phyloP scores from a whole-genome alignment of 2,113 vertebrate species.

The Baryphthengus martii region DNA sequence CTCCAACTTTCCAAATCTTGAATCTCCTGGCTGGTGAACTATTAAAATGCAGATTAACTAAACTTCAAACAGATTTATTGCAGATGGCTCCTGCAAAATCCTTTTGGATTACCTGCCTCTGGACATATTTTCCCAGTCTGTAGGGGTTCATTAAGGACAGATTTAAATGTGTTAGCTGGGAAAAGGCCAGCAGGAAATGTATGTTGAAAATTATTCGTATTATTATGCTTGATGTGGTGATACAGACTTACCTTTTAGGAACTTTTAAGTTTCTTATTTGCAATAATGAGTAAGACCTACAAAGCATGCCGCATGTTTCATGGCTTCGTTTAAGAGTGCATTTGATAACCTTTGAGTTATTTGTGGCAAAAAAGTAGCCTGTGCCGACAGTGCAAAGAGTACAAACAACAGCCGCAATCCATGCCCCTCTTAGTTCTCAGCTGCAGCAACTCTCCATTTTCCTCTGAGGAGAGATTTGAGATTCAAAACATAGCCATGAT shows the following conservation, averaged over 20 bases:
- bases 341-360: neutral
- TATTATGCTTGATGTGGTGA: neutral
- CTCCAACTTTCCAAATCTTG: constrained; percentile 43
- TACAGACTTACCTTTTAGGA: constrained; percentile 31
- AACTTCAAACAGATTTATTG: constrained; percentile 67
- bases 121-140: constrained; percentile 67
- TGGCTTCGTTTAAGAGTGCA: neutral
- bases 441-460: constrained; percentile 11
- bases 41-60: constrained; percentile 74
- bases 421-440: neutral
- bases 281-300: neutral
- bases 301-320: neutral
- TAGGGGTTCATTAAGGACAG: constrained; percentile 72
- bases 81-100: constrained; percentile 62
- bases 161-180: constrained; percentile 64
- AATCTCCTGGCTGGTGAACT: constrained; percentile 51
- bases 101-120: constrained; percentile 65
- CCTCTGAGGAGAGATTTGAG: constrained; percentile 29
- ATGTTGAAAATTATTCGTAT: constrained; percentile 51
- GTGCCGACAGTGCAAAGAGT: neutral
- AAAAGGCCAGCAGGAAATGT: constrained; percentile 56
- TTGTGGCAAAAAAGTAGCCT: neutral
- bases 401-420: neutral
- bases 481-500: constrained; percentile 45
- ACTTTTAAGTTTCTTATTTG: neutral